Evolutionary conservation across 2,888 invertebrate species (phyloP), one percentile per base, ranked within the genome.

Genomic region (Leucophenga montana): DNA sequence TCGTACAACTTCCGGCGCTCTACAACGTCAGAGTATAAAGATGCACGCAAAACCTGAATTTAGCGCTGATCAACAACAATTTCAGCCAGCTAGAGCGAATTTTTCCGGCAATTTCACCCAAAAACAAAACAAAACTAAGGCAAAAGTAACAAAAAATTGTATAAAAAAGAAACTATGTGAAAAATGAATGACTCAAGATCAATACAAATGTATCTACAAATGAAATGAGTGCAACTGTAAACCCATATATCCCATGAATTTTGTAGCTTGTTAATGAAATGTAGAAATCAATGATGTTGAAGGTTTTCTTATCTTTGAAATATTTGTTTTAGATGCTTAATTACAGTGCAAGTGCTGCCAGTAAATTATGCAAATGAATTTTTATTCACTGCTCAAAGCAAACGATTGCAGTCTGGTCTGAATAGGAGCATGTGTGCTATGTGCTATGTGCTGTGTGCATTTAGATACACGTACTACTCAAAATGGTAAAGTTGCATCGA

Each of bases 381-480:
- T 50, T 11, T 50, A n/a, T 50, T 2, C 50, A 50, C 18, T 39
- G 39, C 39, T 1, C 39, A 39, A 8, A 3, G 39, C 39, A 39
- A 11, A 8, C 39, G 11, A 8, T 33, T 61, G 9, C 67, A 68
- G n/a, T n/a, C n/a, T n/a, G n/a, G n/a, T n/a, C n/a, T n/a, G n/a
- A n/a, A n/a, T n/a, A n/a, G n/a, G n/a, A n/a, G n/a, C n/a, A n/a
- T n/a, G n/a, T n/a, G n/a, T n/a, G n/a, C n/a, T 20, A 59, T n/a
- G 66, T 72, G 13, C 67, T 68, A 71, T 68, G 27, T 44, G 74
- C 57, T 74, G 54, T 70, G 11, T 39, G 39, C 39, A 39, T 39
- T 39, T 5, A 39, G 39, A 39, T 39, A 39, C 39, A 1, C 1
- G 39, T 39, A 39, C 39, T 39, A 11, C 39, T 8, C 8, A 39